Evolutionary conservation across 2,888 invertebrate genomes (phyloP).

Genomic region (Horisme vitalbata): DNA sequence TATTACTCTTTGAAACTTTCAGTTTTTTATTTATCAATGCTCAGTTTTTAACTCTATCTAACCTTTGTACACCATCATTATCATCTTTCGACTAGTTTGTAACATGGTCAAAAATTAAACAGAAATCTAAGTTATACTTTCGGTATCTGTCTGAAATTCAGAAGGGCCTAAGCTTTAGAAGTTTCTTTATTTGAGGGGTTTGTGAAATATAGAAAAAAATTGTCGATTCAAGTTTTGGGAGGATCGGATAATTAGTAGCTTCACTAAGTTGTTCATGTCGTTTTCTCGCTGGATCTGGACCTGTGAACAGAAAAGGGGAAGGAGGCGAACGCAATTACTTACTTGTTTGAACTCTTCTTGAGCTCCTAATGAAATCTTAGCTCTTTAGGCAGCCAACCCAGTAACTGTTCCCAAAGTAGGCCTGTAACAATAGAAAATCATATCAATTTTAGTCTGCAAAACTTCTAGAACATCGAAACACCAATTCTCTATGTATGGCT

Average conservation of each 20-base stretch:
- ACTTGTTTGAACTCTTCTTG: constrained; percentile 79
- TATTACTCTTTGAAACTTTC: background rate
- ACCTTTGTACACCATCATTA: too few relatives aligned
- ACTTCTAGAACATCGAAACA: background rate
- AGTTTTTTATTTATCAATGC: background rate
- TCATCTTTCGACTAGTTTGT: too few relatives aligned
- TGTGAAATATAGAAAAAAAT: too few relatives aligned
- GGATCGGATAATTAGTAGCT: too few relatives aligned
- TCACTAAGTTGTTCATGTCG: background rate
- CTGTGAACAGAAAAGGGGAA: constrained; percentile 61
- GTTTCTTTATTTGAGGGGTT: too few relatives aligned
- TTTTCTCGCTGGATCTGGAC: constrained; percentile 25
- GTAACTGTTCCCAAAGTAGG: constrained; percentile 64
- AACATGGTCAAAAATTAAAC: background rate
- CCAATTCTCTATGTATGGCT: too few relatives aligned
- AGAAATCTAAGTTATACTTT: too few relatives aligned
- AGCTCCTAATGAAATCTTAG: constrained; percentile 78
- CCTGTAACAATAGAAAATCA: constrained; percentile 64
- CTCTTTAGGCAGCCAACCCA: constrained; percentile 74
- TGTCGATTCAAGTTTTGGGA: too few relatives aligned
- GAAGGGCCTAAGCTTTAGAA: background rate
- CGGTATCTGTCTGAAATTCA: background rate
- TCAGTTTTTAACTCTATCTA: too few relatives aligned
- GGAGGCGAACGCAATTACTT: constrained; percentile 60
- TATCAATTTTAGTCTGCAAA: background rate